phyloP scores from a whole-genome alignment of 2,113 vertebrate genomes.

The Vimba vimba region DNA sequence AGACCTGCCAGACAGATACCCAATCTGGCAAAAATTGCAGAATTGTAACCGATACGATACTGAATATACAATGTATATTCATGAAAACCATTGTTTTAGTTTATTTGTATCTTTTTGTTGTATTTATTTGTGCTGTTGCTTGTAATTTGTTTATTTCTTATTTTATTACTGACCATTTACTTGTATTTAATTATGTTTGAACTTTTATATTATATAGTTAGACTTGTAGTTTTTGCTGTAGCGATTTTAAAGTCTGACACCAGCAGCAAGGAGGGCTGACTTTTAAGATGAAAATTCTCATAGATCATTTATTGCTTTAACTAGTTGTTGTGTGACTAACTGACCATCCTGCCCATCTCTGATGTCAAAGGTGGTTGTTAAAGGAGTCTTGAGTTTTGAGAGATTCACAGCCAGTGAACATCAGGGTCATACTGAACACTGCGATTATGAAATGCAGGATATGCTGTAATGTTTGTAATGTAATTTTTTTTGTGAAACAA shows the following conservation, averaged over 20 bases:
- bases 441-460: conserved; percentile 7
- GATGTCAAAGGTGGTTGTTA: neutral
- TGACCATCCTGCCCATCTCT: neutral
- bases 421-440: conserved; percentile 14
- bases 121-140: neutral
- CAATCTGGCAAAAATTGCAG: too few relatives aligned
- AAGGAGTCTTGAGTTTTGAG: neutral
- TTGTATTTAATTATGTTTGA: neutral
- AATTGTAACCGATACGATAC: too few relatives aligned
- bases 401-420: conserved; percentile 9
- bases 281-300: neutral
- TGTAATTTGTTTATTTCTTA: too few relatives aligned
- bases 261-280: neutral
- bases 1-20: too few relatives aligned
- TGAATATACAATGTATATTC: too few relatives aligned
- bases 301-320: neutral
- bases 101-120: neutral
- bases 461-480: conserved; percentile 4
- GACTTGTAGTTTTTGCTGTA: neutral
- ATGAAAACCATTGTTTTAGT: too few relatives aligned
- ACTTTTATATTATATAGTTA: neutral
- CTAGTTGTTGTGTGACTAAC: neutral
- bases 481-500: conserved; percentile 5
- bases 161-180: too few relatives aligned
- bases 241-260: neutral